Percentiles rank a stretch among this genome's conserved stretches.
These are phyloP conservation scores for Nothocercus julius DNA, from an alignment of 2,113 vertebrate species.

Conservation along the genomic window DNA sequence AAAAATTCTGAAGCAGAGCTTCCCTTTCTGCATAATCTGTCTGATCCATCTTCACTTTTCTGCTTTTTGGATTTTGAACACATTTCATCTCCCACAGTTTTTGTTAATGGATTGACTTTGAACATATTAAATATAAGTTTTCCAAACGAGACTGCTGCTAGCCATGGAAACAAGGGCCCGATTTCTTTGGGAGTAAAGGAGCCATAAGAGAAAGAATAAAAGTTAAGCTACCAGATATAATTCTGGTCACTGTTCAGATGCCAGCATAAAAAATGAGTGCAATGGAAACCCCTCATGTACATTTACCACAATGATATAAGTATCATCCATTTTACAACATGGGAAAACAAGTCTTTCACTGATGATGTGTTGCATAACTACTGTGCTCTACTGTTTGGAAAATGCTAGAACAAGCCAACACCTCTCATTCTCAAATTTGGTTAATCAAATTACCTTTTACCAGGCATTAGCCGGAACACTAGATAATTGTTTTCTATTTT, in stretches of 20 bases:
- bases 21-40: not conserved
- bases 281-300: not conserved
- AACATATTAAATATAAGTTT: not conserved
- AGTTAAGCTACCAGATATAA: not conserved
- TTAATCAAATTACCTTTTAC: slow-evolving; percentile 66
- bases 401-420: slow-evolving; percentile 55
- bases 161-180: not conserved
- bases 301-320: slow-evolving; percentile 14
- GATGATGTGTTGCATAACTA: slow-evolving; percentile 40
- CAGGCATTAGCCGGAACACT: slow-evolving; percentile 63
- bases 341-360: not conserved
- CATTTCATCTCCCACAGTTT: not conserved
- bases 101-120: not conserved
- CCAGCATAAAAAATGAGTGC: slow-evolving; percentile 1
- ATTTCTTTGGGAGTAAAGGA: not conserved
- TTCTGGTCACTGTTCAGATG: slow-evolving; percentile 12
- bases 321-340: not conserved
- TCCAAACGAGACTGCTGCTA: not conserved
- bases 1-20: not conserved
- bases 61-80: not conserved
- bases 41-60: not conserved
- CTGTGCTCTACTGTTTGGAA: slow-evolving; percentile 54
- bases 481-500: slow-evolving; percentile 66
- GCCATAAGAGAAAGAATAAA: not conserved
- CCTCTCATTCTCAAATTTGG: slow-evolving; percentile 52